phyloP scores from a whole-genome alignment of 2,113 vertebrate genomes.

The Rhadina sibilatrix region DNA sequence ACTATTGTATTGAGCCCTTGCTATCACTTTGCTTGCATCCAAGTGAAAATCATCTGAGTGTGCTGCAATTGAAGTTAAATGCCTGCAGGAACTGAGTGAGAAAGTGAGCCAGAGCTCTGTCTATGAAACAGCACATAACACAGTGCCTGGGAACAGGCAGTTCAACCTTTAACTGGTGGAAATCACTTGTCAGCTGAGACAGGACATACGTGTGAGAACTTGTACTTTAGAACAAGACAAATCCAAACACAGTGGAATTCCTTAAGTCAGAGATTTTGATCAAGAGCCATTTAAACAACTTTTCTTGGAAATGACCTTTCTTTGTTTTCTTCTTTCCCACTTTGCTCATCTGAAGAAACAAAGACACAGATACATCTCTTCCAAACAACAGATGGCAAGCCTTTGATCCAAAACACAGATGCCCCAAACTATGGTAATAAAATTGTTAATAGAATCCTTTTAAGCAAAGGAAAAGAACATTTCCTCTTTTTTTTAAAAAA shows the following conservation, averaged over 20 bases:
- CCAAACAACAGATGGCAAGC: neutral
- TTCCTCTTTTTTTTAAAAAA: neutral
- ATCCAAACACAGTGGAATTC: neutral
- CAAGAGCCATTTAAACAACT: neutral
- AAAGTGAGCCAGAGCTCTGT: neutral
- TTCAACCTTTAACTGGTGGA: neutral
- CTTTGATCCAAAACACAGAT: neutral
- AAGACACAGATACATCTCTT: neutral
- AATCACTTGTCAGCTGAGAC: neutral
- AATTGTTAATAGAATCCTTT: neutral
- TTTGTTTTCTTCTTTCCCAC: neutral
- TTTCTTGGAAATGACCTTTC: neutral
- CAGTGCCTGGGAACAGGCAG: neutral
- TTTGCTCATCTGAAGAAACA: neutral
- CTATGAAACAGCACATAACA: neutral
- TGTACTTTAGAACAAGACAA: neutral
- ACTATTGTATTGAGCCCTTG: neutral
- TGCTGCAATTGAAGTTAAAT: neutral
- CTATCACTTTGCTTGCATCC: neutral
- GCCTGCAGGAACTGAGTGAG: neutral
- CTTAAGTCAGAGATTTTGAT: neutral
- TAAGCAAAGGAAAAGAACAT: neutral
- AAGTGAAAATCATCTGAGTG: neutral
- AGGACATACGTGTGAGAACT: fast-evolving
- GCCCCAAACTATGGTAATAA: neutral